A percentile compares a stretch with the other conserved stretches of the same genome.
Evolutionary conservation across 2,888 invertebrate genomes (phyloP).

Genomic region (Imbricaverruca yamaguchii): DNA sequence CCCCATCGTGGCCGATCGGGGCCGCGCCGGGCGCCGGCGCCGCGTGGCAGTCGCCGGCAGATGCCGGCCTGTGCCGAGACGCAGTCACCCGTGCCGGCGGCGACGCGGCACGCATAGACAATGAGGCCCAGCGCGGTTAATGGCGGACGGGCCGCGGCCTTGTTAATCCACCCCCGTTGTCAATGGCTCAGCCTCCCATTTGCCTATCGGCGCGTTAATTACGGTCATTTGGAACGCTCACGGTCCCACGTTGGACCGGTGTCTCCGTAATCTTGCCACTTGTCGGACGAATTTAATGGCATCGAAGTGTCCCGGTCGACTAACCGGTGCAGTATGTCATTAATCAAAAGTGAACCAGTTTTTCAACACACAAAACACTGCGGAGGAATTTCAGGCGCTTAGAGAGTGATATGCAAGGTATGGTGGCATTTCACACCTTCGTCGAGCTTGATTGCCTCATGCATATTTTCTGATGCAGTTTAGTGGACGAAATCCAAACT

Average conservation of each 20-base stretch:
- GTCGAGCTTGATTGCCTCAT: no score
- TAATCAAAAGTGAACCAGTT: background rate
- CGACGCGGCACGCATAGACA: background rate
- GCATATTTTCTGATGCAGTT: no score
- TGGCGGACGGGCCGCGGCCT: background rate
- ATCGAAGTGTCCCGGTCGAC: background rate
- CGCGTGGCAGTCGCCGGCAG: background rate
- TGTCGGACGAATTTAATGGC: conserved; percentile 11
- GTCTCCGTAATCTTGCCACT: background rate
- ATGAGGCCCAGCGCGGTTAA: background rate
- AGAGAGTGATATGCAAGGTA: no score
- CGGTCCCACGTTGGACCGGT: no score
- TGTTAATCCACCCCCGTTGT: background rate
- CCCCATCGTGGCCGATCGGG: background rate
- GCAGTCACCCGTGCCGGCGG: background rate
- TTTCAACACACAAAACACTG: background rate
- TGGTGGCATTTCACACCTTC: no score
- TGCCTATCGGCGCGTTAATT: background rate
- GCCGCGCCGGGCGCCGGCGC: background rate
- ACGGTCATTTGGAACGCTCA: background rate
- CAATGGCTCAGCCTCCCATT: background rate
- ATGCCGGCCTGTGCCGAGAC: background rate
- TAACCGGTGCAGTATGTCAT: background rate
- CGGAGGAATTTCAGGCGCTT: background rate
- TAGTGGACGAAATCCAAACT: no score